Conservation (phyloP, 2,888 invertebrate species). For the Globia sparganii region DNA sequence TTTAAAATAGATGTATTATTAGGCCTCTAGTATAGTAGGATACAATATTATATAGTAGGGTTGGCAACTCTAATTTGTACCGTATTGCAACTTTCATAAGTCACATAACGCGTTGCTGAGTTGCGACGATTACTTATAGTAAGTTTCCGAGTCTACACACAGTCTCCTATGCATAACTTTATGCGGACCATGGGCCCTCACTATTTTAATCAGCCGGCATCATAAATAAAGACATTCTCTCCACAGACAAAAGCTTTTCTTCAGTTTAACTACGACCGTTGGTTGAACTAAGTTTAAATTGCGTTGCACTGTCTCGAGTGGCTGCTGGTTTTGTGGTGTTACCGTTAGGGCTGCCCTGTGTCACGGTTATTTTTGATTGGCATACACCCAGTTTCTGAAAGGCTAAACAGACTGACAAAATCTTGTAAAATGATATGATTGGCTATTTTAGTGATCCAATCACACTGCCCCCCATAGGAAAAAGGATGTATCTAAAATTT, state of each 20-base stretch:
- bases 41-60: too few species aligned
- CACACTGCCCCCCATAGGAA: too few species aligned
- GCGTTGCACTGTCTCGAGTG: constrained; percentile 60
- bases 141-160: neutral
- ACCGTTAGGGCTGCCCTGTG: constrained; percentile 31
- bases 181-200: neutral
- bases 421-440: too few species aligned
- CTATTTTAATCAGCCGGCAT: constrained; percentile 27
- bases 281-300: constrained; percentile 55
- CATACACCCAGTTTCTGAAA: too few species aligned
- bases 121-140: neutral
- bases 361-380: neutral
- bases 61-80: too few species aligned
- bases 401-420: too few species aligned
- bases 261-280: constrained; percentile 24
- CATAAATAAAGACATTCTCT: constrained; percentile 24
- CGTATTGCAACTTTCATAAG: neutral
- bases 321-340: constrained; percentile 19
- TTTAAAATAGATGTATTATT: too few species aligned
- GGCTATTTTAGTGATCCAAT: too few species aligned
- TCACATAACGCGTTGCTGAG: neutral
- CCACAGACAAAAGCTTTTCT: constrained; percentile 33
- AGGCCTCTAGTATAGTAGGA: too few species aligned
- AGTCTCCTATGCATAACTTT: constrained; percentile 1
- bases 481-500: too few species aligned